A percentile compares a stretch with the other conserved stretches of the same genome.
Evolutionary conservation across 2,888 invertebrate species (phyloP).

Genomic region (Minunthozetes semirufus): DNA sequence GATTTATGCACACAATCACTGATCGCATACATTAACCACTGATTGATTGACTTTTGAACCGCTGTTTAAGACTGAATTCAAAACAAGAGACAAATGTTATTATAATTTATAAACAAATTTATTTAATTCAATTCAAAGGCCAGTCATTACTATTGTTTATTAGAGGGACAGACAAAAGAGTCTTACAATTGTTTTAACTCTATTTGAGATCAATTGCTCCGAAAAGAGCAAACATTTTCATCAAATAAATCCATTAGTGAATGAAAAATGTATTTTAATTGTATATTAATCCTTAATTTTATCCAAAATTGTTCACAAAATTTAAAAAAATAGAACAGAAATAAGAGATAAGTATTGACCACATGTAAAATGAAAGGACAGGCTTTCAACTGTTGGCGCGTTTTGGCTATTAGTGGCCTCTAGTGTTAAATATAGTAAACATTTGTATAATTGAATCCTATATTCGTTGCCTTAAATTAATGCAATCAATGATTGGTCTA

Average conservation of each 20-base stretch:
- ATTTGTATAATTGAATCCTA: neutral
- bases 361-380: neutral
- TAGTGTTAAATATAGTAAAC: neutral
- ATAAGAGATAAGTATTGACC: neutral
- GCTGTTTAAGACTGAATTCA: neutral
- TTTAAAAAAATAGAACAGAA: neutral
- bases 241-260: too few species aligned
- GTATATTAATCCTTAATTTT: neutral
- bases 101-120: neutral
- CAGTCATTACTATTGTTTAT: neutral
- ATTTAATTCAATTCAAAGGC: neutral
- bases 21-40: constrained; percentile 13
- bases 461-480: neutral
- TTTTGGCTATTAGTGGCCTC: neutral
- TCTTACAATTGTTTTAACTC: too few species aligned
- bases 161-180: neutral
- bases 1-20: constrained; percentile 10
- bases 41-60: neutral
- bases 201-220: too few species aligned
- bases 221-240: too few species aligned
- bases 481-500: neutral
- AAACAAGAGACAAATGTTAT: neutral
- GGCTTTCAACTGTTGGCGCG: neutral
- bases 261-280: too few species aligned
- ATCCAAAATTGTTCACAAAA: neutral